phyloP scores from a whole-genome alignment of 2,797 vertebrate genomes.

The Sebastes iracundus region DNA sequence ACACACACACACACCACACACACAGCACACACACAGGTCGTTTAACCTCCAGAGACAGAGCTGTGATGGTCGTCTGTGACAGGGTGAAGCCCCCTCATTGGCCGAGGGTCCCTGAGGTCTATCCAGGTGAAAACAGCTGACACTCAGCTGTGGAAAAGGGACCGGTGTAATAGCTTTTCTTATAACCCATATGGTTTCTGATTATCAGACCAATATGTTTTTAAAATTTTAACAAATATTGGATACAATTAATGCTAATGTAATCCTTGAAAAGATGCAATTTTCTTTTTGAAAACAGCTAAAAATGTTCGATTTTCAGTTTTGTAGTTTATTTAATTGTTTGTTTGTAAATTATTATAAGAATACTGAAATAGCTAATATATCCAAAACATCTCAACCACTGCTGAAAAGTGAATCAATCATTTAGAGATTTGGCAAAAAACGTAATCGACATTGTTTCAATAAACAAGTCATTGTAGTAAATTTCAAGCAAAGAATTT shows the following conservation, averaged over 20 bases:
- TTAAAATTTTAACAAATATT: no score
- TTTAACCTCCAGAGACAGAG: conserved; percentile 1
- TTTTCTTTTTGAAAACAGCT: no score
- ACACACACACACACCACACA: background rate
- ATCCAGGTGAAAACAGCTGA: conserved; percentile 13
- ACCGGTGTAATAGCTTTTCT: no score
- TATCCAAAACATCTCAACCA: background rate
- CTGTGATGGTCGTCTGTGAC: conserved; percentile 1
- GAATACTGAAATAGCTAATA: background rate
- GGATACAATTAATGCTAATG: background rate
- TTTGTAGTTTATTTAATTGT: background rate
- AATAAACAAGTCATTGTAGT: background rate
- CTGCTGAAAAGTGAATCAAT: no score
- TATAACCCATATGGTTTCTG: rapidly evolving
- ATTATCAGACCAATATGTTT: no score
- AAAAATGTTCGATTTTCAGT: background rate
- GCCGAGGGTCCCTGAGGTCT: conserved; percentile 3
- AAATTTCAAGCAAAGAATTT: background rate
- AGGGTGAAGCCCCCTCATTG: conserved; percentile 13
- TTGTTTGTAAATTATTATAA: no score
- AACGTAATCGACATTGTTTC: background rate
- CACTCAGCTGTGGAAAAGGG: background rate
- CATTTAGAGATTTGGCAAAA: no score
- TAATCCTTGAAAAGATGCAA: no score
- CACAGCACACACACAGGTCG: background rate